A percentile compares a stretch with the other conserved stretches of the same genome.
phyloP scores from a whole-genome alignment of 2,888 invertebrate species.

The Eilema depressum region DNA sequence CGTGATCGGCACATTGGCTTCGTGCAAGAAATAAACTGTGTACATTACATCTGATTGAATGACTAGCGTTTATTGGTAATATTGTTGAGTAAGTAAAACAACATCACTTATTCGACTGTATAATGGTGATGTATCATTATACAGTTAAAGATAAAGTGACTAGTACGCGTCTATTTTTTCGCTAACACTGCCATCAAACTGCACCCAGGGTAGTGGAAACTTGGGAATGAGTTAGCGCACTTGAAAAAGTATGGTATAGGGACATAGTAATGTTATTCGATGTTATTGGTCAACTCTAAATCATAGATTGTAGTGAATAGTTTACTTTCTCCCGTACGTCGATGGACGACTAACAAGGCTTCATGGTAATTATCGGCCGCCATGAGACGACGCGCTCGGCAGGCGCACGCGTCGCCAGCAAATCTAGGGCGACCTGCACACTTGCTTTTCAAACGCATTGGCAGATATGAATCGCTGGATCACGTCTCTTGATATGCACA shows the following conservation, averaged over 20 bases:
- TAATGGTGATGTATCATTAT: neutral
- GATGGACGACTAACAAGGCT: constrained; percentile 42
- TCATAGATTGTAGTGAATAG: constrained; percentile 29
- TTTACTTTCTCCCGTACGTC: constrained; percentile 51
- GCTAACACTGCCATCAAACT: neutral
- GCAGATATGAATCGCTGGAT: too few relatives aligned
- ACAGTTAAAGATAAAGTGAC: neutral
- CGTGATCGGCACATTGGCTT: neutral
- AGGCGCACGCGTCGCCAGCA: constrained; percentile 22
- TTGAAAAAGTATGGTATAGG: neutral
- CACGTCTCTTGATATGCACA: too few relatives aligned
- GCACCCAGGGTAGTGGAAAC: neutral
- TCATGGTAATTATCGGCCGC: constrained; percentile 48
- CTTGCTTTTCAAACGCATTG: neutral
- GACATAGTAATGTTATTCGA: neutral
- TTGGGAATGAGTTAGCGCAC: too few relatives aligned
- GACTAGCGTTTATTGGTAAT: constrained; percentile 2
- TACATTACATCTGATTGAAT: constrained; percentile 9
- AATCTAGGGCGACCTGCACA: neutral
- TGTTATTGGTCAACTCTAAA: constrained; percentile 1
- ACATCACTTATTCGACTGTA: neutral
- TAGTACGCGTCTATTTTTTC: too few relatives aligned
- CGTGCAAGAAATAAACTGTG: constrained; percentile 1
- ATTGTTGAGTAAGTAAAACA: neutral
- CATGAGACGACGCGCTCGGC: constrained; percentile 20